Conservation (phyloP, 1,140 invertebrate genomes). For the Stegodyphus mimosarum region DNA sequence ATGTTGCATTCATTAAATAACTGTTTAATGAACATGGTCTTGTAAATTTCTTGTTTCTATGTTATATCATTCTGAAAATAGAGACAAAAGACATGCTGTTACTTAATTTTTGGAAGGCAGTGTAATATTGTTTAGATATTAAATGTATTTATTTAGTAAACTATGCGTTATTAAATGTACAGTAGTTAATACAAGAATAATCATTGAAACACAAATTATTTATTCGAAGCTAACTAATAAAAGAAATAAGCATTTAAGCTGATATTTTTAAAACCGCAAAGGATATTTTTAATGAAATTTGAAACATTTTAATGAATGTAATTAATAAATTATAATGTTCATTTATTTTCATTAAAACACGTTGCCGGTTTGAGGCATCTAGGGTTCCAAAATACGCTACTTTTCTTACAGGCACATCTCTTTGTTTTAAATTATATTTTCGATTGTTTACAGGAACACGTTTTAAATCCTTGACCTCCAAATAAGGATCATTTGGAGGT, state of each 20-base stretch:
- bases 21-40: too few relatives aligned
- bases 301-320: neutral
- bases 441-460: slow-evolving; percentile 7
- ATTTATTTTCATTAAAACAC: slow-evolving; percentile 6
- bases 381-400: slow-evolving; percentile 4
- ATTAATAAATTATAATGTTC: neutral
- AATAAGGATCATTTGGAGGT: neutral
- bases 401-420: neutral
- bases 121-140: too few relatives aligned
- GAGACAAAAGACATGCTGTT: too few relatives aligned
- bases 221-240: too few relatives aligned
- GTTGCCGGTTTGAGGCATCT: neutral
- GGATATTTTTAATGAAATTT: neutral
- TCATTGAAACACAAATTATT: too few relatives aligned
- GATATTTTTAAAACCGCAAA: neutral
- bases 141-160: too few relatives aligned
- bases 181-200: too few relatives aligned
- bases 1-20: too few relatives aligned
- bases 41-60: too few relatives aligned
- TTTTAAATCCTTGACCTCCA: slow-evolving; percentile 9
- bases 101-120: too few relatives aligned
- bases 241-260: slow-evolving; percentile 2
- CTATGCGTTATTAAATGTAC: too few relatives aligned
- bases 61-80: too few relatives aligned
- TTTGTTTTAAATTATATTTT: slow-evolving; percentile 8